phyloP scores from a whole-genome alignment of 2,797 vertebrate genomes.

The Spea hammondii region DNA sequence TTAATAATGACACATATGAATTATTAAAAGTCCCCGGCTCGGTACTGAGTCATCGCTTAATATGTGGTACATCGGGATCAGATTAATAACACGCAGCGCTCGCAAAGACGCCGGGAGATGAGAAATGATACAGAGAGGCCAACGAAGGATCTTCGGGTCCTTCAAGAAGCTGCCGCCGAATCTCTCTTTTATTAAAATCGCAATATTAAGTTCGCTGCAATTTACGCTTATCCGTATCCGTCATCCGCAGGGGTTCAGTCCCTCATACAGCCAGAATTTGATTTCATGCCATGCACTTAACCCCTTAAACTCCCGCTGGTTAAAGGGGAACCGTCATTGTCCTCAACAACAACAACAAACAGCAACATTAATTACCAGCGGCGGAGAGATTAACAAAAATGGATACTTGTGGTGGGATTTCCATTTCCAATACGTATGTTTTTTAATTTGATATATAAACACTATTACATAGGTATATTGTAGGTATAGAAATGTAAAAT shows the following conservation, averaged over 20 bases:
- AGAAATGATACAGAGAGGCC: constrained; percentile 15
- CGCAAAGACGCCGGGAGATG: not conserved
- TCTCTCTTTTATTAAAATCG: constrained; percentile 32
- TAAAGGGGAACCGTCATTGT: too few species aligned
- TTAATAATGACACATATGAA: constrained; percentile 31
- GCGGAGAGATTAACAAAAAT: too few species aligned
- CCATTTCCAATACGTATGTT: too few species aligned
- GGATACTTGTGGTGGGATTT: too few species aligned
- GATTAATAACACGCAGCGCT: constrained; percentile 20
- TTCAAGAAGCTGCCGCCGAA: not conserved
- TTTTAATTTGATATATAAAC: not conserved
- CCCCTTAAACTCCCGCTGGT: too few species aligned
- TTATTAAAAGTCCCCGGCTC: constrained; percentile 29
- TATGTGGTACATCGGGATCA: constrained; percentile 1
- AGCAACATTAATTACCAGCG: too few species aligned
- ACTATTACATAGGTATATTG: not conserved
- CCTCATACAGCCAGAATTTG: too few species aligned
- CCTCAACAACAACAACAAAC: too few species aligned
- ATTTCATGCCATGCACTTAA: too few species aligned
- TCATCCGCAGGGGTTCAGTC: too few species aligned
- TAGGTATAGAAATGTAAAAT: not conserved
- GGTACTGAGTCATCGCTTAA: constrained; percentile 10
- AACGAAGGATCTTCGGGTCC: not conserved
- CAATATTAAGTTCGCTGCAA: too few species aligned
- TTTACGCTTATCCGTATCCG: too few species aligned